Base-by-base conservation (phyloP, 2,113 vertebrate genomes). In the Coregonus clupeaformis region DNA sequence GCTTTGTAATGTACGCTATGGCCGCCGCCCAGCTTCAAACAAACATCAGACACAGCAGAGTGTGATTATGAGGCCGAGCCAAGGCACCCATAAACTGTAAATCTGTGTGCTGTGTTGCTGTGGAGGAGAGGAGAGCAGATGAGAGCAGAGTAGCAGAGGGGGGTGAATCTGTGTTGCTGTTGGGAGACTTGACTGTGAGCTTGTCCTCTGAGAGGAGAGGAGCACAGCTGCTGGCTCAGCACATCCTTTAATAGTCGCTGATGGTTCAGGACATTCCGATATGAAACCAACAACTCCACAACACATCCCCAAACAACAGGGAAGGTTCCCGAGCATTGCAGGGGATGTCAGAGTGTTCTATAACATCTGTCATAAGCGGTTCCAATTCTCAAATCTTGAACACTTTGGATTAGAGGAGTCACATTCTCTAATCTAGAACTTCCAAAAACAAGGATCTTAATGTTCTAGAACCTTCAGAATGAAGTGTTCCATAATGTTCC, bases 191-290 rank as follows among this genome's bases (percentile, higher is more conserved):
- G 74, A 75, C 83, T 20, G 67, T 47, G 60, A 74, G 84, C 47
- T 4, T 12, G 75, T 88, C 87, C 80, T 77, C 80, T 22, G 74
- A 85, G 88, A 80, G 75, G 36, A 79, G 73, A 80, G 75, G 36
- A 78, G 73, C 84, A 27, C 72, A 77, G 79, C 80, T 87, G 89
- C 87, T 85, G 82, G 76, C 74, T 91, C 89, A 90, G 88, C 87
- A 77, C 67, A 74, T 86, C 74, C 79, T 81, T 77, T 82, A 90
- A 82, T 85, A 83, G 87, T 75, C 79, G 72, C 66, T 25, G 71
- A 82, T 76, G 29, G 77, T 79, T 85, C 86, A 78, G 77, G 80
- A 86, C 75, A 76, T 62, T 80, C 72, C 57, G 55, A 24, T 47
- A 47, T 77, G 27, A 68, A 3, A 72, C 73, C 76, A 76, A 73